A percentile compares a stretch with the other conserved stretches of the same genome.
These are phyloP conservation scores for Galeopterus variegatus DNA, from an alignment of 2,113 vertebrate species.

Conservation along the genomic window DNA sequence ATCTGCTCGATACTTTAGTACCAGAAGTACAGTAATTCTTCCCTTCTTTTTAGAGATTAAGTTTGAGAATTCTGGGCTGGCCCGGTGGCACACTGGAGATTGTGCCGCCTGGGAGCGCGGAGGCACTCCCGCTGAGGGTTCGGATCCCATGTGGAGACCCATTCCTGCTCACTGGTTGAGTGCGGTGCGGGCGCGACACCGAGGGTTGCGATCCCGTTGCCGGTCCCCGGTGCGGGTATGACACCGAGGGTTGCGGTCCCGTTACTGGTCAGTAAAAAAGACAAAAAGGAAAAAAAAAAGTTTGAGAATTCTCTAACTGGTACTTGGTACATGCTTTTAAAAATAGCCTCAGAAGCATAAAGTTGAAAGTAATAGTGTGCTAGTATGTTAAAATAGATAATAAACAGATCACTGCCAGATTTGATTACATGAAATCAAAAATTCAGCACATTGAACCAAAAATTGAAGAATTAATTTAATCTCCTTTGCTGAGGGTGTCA, in stretches of 20 bases:
- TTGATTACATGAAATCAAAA: background rate
- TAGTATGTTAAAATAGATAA: background rate
- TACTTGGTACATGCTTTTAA: slow-evolving; percentile 11
- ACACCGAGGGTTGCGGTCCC: too few species aligned
- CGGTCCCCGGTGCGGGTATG: too few species aligned
- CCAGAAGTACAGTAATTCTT: background rate
- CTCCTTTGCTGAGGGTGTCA: background rate
- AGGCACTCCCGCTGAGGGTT: too few species aligned
- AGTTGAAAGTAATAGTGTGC: slow-evolving; percentile 4
- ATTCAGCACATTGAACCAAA: background rate
- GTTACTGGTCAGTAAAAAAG: too few species aligned
- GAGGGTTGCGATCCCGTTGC: too few species aligned
- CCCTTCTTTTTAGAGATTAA: slow-evolving; percentile 19
- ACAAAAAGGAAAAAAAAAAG: too few species aligned
- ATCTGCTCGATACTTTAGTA: background rate
- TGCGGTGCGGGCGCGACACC: too few species aligned
- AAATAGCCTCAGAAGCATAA: background rate
- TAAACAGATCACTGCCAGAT: background rate
- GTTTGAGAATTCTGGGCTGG: background rate
- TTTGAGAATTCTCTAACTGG: background rate
- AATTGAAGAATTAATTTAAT: background rate
- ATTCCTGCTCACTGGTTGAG: too few species aligned
- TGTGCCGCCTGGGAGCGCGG: too few species aligned
- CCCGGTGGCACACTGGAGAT: too few species aligned
- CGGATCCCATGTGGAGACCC: too few species aligned